A percentile compares a stretch with the other conserved stretches of the same genome.
Evolutionary conservation across 2,888 invertebrate species (phyloP).

Genomic region (Pristionchus japonicus): DNA sequence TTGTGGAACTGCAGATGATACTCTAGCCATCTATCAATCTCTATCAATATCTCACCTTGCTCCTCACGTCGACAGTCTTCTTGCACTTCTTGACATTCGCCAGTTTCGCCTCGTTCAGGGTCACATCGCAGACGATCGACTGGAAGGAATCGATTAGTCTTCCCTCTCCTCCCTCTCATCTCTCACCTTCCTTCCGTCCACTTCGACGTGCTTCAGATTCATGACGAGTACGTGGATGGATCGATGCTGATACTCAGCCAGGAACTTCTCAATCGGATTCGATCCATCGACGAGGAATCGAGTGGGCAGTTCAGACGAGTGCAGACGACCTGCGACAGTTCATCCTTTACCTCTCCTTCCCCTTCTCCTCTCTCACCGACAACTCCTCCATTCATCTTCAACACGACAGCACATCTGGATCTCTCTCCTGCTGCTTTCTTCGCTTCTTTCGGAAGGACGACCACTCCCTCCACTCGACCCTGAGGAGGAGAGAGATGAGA

Average conservation of each 20-base stretch:
- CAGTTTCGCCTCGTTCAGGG: conserved; percentile 55
- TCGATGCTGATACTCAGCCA: conserved; percentile 50
- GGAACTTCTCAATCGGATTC: conserved; percentile 51
- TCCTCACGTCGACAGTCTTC: conserved; percentile 48
- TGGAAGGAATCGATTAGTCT: too few species aligned
- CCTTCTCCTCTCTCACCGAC: background rate
- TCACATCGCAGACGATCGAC: conserved; percentile 53
- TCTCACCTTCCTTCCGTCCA: conserved; percentile 39
- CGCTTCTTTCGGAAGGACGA: background rate
- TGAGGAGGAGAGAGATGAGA: background rate
- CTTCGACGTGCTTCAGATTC: conserved; percentile 48
- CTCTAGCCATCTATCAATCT: background rate
- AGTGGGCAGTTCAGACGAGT: conserved; percentile 56
- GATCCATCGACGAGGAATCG: conserved; percentile 45
- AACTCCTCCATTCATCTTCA: conserved; percentile 28
- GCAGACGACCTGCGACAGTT: conserved; percentile 53
- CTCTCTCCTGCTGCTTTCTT: background rate
- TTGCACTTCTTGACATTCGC: conserved; percentile 50
- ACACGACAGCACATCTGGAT: background rate
- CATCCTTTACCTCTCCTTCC: background rate
- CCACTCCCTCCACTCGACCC: conserved; percentile 17
- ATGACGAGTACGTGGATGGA: conserved; percentile 53
- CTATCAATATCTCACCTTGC: conserved; percentile 44
- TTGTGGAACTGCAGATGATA: conserved; percentile 5
- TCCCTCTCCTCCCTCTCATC: background rate